Conservation (phyloP, 2,888 invertebrate species). For the Agrochola litura region DNA sequence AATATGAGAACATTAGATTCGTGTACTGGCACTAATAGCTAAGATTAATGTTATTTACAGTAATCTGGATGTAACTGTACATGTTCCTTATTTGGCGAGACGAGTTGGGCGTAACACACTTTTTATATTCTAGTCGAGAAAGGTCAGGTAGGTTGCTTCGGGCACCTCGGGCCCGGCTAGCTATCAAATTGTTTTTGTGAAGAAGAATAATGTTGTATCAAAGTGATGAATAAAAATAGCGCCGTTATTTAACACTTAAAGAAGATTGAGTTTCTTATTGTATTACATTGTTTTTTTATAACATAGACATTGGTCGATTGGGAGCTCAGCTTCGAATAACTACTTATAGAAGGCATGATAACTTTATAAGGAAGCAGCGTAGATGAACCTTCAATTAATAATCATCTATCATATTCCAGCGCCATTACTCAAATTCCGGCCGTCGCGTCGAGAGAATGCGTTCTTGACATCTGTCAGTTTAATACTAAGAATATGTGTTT, state of each 20-base stretch:
- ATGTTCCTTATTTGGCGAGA: slow-evolving; percentile 67
- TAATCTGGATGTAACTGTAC: slow-evolving; percentile 65
- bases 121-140: slow-evolving; percentile 62
- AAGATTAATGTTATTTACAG: slow-evolving; percentile 63
- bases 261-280: slow-evolving; percentile 40
- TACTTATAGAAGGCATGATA: not conserved
- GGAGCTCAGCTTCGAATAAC: not conserved
- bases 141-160: slow-evolving; percentile 53
- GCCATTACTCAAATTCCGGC: not conserved
- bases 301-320: not conserved
- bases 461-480: no score
- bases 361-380: not conserved
- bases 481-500: no score
- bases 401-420: not conserved
- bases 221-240: slow-evolving; percentile 50
- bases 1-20: slow-evolving; percentile 49
- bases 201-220: slow-evolving; percentile 44
- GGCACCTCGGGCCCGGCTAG: slow-evolving; percentile 24
- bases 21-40: slow-evolving; percentile 53
- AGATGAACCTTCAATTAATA: not conserved
- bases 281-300: slow-evolving; percentile 17
- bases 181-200: slow-evolving; percentile 53
- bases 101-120: slow-evolving; percentile 64
- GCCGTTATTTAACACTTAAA: slow-evolving; percentile 38
- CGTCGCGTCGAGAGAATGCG: no score